A percentile compares a stretch with the other conserved stretches of the same genome.
phyloP scores from a whole-genome alignment of 2,797 vertebrate species.

The Meda fulgida region DNA sequence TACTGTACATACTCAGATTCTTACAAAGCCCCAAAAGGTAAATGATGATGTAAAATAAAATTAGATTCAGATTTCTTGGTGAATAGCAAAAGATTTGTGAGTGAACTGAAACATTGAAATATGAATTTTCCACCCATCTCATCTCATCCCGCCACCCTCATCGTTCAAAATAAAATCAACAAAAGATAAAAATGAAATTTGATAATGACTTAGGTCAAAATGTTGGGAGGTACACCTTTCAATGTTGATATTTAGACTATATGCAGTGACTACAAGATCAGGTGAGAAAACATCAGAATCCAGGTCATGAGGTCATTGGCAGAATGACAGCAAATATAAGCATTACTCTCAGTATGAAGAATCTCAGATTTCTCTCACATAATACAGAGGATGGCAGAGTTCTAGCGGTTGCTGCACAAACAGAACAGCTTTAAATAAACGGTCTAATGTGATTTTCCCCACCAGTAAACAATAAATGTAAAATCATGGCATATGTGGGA shows the following conservation, averaged over 20 bases:
- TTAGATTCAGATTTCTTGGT: neutral
- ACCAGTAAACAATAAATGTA: neutral
- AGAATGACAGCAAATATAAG: constrained; percentile 25
- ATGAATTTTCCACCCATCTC: neutral
- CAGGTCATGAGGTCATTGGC: neutral
- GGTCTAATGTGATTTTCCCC: neutral
- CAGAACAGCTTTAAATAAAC: neutral
- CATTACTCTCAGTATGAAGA: constrained; percentile 22
- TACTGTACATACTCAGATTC: neutral
- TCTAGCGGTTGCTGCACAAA: neutral
- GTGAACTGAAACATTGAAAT: neutral
- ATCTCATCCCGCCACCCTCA: too few species aligned
- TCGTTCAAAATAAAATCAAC: neutral
- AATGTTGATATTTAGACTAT: neutral
- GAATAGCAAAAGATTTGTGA: neutral
- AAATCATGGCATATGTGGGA: neutral
- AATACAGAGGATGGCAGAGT: constrained; percentile 30
- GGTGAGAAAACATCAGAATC: constrained; percentile 20
- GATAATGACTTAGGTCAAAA: neutral
- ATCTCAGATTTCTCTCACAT: constrained; percentile 41
- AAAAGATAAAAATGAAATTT: neutral
- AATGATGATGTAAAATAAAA: neutral
- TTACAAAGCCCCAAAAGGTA: neutral
- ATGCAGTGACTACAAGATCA: neutral
- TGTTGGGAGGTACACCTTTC: neutral